Evolutionary conservation across 1,140 invertebrate genomes (phyloP), one percentile per base, ranked within the genome.

Genomic region (Megathymus violae): DNA sequence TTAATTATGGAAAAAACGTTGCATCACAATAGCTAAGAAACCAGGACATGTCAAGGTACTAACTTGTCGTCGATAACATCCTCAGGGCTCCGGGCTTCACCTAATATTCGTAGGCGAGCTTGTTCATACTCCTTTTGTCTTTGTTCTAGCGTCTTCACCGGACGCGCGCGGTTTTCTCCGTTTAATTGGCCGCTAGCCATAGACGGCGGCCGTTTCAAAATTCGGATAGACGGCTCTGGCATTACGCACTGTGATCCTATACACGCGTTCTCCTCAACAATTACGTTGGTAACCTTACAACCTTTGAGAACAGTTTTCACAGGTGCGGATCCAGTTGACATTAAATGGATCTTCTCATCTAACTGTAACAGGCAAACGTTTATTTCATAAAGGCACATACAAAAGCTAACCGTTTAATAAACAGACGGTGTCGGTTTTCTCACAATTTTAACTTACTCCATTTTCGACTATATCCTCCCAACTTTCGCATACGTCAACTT

Each of bases 111-210:
- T 54, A 96, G 92, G 54, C 97, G 93, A 15, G 96, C 96, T 85
- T 97, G 94, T 1, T 96, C 96, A 87, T 97, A 97, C 81, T 97
- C 97, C 75, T 96, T 95, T 88, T 97, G 96, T 74, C 97, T 92
- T 92, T 97, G 96, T 91, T 97, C 94, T 6, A 97, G 89, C 43
- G 96, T 96, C 89, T 97, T 97, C 36, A 96, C 94, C 31, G 96
- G 96, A 77, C 96, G 94, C 16, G 85, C 79, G 43, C 88, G 78
- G 50, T 70, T 90, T 69, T 96, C 94, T 51, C 93, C 94, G 75
- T 94, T 95, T 6, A 85, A 60, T 63, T 86, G 85, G 4, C 85
- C 84, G 46, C 80, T 81, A 2, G 70, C 73, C 15, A 79, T 67
- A 15, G 83, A 78, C 10, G 87, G 92, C 47, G 96, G 96, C 71